Base-by-base conservation (phyloP, 2,113 vertebrate species). In the Gasterosteus nipponicus region DNA sequence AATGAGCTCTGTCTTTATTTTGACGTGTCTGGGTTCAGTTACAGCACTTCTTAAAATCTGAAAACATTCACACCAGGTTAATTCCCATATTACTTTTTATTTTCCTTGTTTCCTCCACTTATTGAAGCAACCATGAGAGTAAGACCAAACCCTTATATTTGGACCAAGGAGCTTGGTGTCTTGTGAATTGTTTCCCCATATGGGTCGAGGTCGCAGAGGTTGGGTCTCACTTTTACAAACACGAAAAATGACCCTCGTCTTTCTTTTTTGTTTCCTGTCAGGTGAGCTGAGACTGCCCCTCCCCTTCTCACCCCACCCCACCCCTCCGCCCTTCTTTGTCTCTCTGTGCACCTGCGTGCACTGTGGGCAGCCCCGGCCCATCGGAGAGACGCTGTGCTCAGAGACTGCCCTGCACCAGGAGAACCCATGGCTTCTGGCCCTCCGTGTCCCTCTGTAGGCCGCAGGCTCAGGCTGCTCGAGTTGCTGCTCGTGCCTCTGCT, bases 401-500 rank as follows among this genome's bases (percentile, higher is more conserved):
- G 79, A 83, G 89, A 89, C 78, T 75, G 78, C 71, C 75, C 90
- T 81, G 84, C 86, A 77, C 78, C 76, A 86, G 78, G 82, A 89
- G 82, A 87, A 75, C 70, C 80, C 69, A 92, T 92, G 92, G 88
- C 89, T 91, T 73, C 74, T 78, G 89, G 87, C 69, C 81, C 81
- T 66, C 69, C 82, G 57, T 68, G 75, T 82, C 77, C 81, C 86
- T 86, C 90, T 56, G 81, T 75, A 86, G 92, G 91, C 89, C 86
- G 61, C 75, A 74, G 82, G 84, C 87, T 92, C 65, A 53, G 87
- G 73, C 89, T 90, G 80, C 74, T 87, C 67, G 83, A 87, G 83
- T 69, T 93, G 72, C 69, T 91, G n/a, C 93, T 95, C 42, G 95
- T 94, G 90, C 92, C 95, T 71, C 89, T 96, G 86, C 84, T 94